phyloP scores from a whole-genome alignment of 2,113 vertebrate genomes.

The Aegotheles bennettii region DNA sequence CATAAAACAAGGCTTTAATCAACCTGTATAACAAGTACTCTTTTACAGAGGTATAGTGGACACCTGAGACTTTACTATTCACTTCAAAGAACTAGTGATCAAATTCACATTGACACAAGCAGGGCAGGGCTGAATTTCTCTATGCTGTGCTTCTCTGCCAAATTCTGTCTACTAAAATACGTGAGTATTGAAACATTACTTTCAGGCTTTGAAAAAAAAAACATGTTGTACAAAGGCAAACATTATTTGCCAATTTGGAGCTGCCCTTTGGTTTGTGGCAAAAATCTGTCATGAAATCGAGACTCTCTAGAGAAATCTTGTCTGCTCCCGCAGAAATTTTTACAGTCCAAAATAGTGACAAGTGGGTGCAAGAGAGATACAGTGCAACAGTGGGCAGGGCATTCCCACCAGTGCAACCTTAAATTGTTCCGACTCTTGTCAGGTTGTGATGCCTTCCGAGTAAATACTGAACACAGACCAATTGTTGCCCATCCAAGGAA shows the following conservation, averaged over 20 bases:
- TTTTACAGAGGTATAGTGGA: neutral
- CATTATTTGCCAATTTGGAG: neutral
- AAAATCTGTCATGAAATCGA: neutral
- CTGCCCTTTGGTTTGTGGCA: neutral
- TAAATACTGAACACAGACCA: neutral
- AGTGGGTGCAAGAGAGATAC: neutral
- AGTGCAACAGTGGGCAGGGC: neutral
- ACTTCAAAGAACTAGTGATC: neutral
- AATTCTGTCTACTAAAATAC: neutral
- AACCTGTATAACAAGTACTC: neutral
- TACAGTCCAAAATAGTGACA: neutral
- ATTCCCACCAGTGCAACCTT: neutral
- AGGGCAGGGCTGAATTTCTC: neutral
- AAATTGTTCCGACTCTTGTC: neutral
- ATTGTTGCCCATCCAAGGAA: neutral
- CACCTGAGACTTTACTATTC: neutral
- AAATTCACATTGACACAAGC: neutral
- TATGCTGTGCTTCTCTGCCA: neutral
- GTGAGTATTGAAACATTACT: neutral
- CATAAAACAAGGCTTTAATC: constrained; percentile 15
- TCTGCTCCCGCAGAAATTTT: neutral
- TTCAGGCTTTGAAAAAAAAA: neutral
- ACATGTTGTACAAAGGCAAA: neutral
- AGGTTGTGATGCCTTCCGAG: neutral
- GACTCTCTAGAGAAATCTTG: neutral